Base-by-base conservation (phyloP, 2,113 vertebrate genomes). In the Psammodynastes pulverulentus region DNA sequence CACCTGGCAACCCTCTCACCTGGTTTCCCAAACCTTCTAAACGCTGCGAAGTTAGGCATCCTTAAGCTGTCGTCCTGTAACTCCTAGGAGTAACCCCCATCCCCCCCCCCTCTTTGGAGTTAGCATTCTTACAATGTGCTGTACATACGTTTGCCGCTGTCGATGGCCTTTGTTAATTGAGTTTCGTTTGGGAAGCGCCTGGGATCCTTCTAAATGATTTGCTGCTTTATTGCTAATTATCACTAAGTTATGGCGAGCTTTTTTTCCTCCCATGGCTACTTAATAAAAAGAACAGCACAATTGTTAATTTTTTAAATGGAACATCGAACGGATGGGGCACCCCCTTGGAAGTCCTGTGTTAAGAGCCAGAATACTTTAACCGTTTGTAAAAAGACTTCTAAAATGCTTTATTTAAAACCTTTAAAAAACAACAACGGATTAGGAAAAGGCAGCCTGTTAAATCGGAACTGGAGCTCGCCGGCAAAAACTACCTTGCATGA, bases 401-500 rank as follows among this genome's bases (percentile, higher is more conserved):
- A 21, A 39, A 79, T n/a, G 34, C 39, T 9, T 3, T n/a, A n/a
- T 9, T 34, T 21, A 39, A 49, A 17, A 6, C 12, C 5, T 24
- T 46, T 1, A 24, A 23, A 67, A 87, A 39, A 51, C 49, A 9
- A 51, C 10, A 51, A 13, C 67, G 12, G 21, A 5, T 84, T 8
- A 29, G 49, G 58, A 39, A 45, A 88, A 45, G 91, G 26, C 23
- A 72, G 48, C 13, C 8, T 17, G 67, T 79, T 39, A 4, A 23
- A 6, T 48, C 5, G 23, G 51, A 26, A 51, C 29, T 17, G 39
- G 34, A 79, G 34, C 5, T 1, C 0, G 0, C 49, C 39, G 8
- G 1, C 17, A 3, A 17, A 87, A 89, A 93, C 93, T 85, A 95
- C 95, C 95, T 91, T 97, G 97, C 97, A 94, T 97, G 97, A 97